phyloP scores from a whole-genome alignment of 2,113 vertebrate species.

The Antennarius striatus region DNA sequence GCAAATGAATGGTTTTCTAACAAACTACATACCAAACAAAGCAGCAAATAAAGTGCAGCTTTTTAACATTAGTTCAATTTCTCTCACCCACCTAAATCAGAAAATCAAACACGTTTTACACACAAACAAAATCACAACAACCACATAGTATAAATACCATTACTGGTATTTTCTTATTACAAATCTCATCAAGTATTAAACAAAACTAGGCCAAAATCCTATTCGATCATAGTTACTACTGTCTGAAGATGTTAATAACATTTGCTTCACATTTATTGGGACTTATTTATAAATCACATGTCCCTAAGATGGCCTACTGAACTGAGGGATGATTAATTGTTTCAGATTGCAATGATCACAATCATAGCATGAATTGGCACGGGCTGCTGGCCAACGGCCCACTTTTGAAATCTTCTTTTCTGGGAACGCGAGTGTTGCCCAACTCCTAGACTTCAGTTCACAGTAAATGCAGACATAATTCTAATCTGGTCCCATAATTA shows the following conservation, averaged over 20 bases:
- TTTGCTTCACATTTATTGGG: slow-evolving; percentile 14
- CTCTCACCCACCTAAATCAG: no score
- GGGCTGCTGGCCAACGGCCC: neutral
- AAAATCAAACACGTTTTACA: no score
- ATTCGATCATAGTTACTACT: neutral
- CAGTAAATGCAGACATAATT: slow-evolving; percentile 15
- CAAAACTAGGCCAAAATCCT: neutral
- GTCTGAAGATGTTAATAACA: neutral
- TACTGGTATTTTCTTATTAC: neutral
- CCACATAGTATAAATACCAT: neutral
- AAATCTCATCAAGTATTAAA: no score
- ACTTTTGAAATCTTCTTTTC: slow-evolving; percentile 3
- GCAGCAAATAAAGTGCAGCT: no score
- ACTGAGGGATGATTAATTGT: slow-evolving; percentile 24
- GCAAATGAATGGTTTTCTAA: slow-evolving; percentile 10
- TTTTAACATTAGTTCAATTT: no score
- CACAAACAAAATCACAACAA: no score
- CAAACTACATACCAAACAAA: slow-evolving; percentile 4
- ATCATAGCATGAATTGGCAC: slow-evolving; percentile 5
- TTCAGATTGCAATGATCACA: slow-evolving; percentile 22
- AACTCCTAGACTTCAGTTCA: slow-evolving; percentile 12
- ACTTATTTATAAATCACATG: slow-evolving; percentile 19
- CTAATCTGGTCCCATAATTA: neutral
- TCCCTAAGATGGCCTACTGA: slow-evolving; percentile 19
- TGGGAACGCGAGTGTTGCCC: neutral